Conservation (phyloP, 2,888 invertebrate species). For the Nephrotoma appendiculata region DNA sequence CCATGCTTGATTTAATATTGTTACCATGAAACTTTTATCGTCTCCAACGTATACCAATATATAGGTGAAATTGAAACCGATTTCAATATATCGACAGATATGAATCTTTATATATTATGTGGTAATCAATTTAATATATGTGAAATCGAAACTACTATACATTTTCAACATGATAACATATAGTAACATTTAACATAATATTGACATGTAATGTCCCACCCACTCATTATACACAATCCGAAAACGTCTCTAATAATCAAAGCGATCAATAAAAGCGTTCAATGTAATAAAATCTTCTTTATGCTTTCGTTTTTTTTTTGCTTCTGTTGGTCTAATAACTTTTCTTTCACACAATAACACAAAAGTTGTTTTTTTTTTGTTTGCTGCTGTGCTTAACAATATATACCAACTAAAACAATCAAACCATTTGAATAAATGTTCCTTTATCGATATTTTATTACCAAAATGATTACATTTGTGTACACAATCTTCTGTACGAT, state of each 20-base stretch:
- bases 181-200: neutral
- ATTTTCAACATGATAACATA: neutral
- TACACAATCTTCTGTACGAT: neutral
- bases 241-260: neutral
- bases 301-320: neutral
- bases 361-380: neutral
- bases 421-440: neutral
- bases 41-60: neutral
- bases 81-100: neutral
- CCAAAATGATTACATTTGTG: neutral
- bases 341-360: neutral
- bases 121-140: neutral
- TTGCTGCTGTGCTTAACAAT: neutral
- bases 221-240: neutral
- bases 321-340: neutral
- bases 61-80: neutral
- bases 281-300: neutral
- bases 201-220: neutral
- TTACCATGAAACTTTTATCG: neutral
- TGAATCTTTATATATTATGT: neutral
- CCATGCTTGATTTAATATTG: neutral
- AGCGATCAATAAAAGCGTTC: neutral
- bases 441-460: neutral
- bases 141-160: neutral
- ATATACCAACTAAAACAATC: neutral